These are phyloP conservation scores for Gymnogyps californianus DNA, from an alignment of 2,113 vertebrate genomes.

Conservation along the genomic window DNA sequence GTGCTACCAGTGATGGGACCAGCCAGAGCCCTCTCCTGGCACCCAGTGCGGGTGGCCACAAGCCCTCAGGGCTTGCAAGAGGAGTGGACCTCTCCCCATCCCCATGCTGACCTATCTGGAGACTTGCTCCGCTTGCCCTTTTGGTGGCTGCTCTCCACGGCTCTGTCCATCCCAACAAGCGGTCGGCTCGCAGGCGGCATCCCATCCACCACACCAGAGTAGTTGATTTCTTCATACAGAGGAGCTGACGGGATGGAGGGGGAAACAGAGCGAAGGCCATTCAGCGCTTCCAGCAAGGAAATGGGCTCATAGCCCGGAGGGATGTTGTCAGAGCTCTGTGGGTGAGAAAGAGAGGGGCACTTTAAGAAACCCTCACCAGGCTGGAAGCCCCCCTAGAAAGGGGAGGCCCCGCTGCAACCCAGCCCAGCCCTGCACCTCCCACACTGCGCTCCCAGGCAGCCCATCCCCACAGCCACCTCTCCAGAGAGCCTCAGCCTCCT, in stretches of 20 bases:
- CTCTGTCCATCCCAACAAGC: constrained; percentile 79
- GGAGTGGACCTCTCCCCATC: fast-evolving
- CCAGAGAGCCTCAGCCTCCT: neutral
- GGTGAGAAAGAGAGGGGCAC: neutral
- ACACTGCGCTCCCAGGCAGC: neutral
- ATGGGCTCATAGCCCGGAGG: constrained; percentile 96
- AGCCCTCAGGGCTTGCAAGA: neutral
- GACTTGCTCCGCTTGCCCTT: constrained; percentile 92
- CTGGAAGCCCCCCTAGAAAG: neutral
- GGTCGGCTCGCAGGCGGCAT: constrained; percentile 73
- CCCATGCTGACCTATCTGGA: constrained; percentile 86
- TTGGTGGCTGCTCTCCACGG: constrained; percentile 80
- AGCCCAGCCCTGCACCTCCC: neutral
- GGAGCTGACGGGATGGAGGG: constrained; percentile 88
- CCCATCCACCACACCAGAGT: constrained; percentile 81
- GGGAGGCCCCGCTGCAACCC: neutral
- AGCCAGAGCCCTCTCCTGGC: neutral
- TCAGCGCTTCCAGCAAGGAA: constrained; percentile 92
- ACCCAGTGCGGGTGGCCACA: fast-evolving
- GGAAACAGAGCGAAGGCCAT: constrained; percentile 86
- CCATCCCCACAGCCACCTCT: neutral
- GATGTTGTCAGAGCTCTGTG: constrained; percentile 88
- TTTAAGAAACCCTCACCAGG: neutral
- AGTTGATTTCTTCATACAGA: constrained; percentile 92
- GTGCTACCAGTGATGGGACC: neutral